Base-by-base conservation (phyloP, 2,797 vertebrate genomes). In the Cynopterus sphinx region DNA sequence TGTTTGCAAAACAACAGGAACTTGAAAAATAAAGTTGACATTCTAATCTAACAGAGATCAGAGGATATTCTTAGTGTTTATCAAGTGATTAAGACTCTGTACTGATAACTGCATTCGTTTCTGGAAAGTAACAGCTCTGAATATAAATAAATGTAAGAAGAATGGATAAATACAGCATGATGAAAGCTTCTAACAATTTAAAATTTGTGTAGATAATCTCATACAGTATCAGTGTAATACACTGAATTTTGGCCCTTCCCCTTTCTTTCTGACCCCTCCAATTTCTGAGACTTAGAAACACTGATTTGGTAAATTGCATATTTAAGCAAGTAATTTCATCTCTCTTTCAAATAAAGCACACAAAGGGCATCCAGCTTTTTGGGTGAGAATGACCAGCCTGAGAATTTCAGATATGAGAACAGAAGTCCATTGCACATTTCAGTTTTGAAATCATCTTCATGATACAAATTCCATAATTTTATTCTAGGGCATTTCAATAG, bases 401-500 rank as follows among this genome's bases (percentile, higher is more conserved):
- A 94, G 19, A 77, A 91, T 39, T 49, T 82, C 36, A 53, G 19
- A 77, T 59, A 77, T 46, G 74, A 85, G 39, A 87, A 82, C 6
- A 15, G n/a, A 86, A n/a, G 39, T 77, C 26, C 36, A n/a, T 0
- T 36, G 43, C 10, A 78, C 78, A 63, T 36, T 65, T 71, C 26
- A 88, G 33, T 65, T 92, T 91, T 83, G 36, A 88, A 90, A 89
- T 84, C 68, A 91, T 39, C n/a, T 26, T 16, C 15, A 33, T 5
- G n/a, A 73, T 67, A 82, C 61, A 90, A 82, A 96, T 73, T 84
- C 79, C 65, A 96, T 49, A 83, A 24, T 73, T 83, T 83, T 65
- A 84, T 55, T 84, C 59, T 73, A 46, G 77, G 51, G 28, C 21
- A 81, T 93, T 93, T 65, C 26, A 59, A 61, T 0, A 43, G 73